Evolutionary conservation across 2,113 vertebrate species (phyloP).

Genomic region (Tragulus kanchil): DNA sequence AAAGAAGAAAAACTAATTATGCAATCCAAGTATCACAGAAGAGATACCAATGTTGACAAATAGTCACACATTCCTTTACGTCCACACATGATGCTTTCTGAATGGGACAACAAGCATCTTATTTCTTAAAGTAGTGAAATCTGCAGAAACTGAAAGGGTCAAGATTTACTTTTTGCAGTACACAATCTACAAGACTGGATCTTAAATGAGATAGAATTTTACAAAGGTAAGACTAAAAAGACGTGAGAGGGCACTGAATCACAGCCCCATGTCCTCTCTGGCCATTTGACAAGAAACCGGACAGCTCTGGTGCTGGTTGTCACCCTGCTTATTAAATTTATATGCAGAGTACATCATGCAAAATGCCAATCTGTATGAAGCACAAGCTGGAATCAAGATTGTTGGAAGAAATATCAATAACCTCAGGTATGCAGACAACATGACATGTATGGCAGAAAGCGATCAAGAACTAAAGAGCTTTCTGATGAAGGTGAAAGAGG

Average conservation of each 20-base stretch:
- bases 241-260: neutral
- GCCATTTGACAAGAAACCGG: neutral
- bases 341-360: too few relatives aligned
- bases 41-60: slow-evolving; percentile 31
- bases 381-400: too few relatives aligned
- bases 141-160: neutral
- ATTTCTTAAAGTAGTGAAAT: slow-evolving; percentile 33
- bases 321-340: too few relatives aligned
- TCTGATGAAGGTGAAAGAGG: too few relatives aligned
- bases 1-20: slow-evolving; percentile 46
- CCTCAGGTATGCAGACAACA: too few relatives aligned
- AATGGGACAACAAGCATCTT: neutral
- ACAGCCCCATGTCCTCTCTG: rapidly evolving
- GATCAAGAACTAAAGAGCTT: too few relatives aligned
- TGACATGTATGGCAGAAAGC: too few relatives aligned
- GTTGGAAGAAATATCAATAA: too few relatives aligned
- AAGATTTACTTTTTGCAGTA: neutral
- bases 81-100: slow-evolving; percentile 30
- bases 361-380: too few relatives aligned
- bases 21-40: slow-evolving; percentile 26
- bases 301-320: too few relatives aligned
- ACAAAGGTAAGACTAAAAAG: neutral
- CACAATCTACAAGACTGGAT: neutral
- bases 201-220: slow-evolving; percentile 5
- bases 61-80: neutral